These are phyloP conservation scores for Gisinianus flammeolus DNA, from an alignment of 2,888 invertebrate species.

Conservation along the genomic window DNA sequence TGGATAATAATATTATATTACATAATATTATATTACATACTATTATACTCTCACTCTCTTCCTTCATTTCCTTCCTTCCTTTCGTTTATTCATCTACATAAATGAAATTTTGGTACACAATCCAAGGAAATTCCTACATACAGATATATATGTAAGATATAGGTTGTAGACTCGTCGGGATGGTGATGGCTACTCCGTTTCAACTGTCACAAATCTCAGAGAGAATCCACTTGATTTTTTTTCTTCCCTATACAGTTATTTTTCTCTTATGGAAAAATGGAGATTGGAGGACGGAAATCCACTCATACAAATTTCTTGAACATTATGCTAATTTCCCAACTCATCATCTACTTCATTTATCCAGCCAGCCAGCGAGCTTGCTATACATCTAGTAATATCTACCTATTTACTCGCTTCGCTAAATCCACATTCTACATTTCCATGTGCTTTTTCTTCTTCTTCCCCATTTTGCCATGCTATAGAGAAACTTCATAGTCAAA, in stretches of 20 bases:
- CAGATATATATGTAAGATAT: neutral
- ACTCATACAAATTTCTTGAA: slow-evolving; percentile 10
- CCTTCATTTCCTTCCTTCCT: neutral
- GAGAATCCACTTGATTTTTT: too few relatives aligned
- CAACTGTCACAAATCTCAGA: too few relatives aligned
- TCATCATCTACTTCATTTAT: slow-evolving; percentile 31
- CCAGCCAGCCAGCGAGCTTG: neutral
- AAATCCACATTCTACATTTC: neutral
- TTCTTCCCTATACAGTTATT: neutral
- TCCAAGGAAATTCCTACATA: too few relatives aligned
- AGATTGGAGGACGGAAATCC: neutral
- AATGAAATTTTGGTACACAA: neutral
- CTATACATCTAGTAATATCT: neutral
- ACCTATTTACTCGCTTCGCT: too few relatives aligned
- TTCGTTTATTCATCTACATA: neutral
- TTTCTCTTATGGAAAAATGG: slow-evolving; percentile 27
- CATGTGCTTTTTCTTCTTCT: too few relatives aligned
- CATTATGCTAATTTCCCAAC: slow-evolving; percentile 31
- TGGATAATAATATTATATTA: too few relatives aligned
- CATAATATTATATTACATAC: too few relatives aligned
- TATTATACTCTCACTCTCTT: neutral
- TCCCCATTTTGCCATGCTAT: too few relatives aligned
- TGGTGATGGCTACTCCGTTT: too few relatives aligned
- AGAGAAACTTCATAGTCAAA: too few relatives aligned
- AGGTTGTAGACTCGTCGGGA: too few relatives aligned